phyloP scores from a whole-genome alignment of 2,888 invertebrate species.

The Onthophagus sagittarius region DNA sequence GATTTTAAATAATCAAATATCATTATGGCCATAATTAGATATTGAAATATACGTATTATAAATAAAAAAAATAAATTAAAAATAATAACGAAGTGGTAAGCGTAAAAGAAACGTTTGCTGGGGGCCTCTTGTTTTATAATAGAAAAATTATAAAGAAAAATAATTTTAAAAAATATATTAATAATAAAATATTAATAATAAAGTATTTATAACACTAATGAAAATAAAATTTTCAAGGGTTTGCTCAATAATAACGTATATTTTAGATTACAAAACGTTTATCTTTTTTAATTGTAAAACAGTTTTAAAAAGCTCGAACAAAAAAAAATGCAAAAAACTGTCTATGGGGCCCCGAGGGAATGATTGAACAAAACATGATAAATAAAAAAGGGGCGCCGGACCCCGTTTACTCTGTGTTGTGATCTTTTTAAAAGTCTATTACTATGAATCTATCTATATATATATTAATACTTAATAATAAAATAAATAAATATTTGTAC shows the following conservation, averaged over 20 bases:
- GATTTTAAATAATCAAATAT: constrained; percentile 47
- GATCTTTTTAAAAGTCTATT: constrained; percentile 53
- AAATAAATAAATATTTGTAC: constrained; percentile 47
- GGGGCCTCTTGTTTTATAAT: background rate
- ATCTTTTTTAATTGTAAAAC: constrained; percentile 1
- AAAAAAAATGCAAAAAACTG: constrained; percentile 5
- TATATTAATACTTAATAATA: constrained; percentile 40
- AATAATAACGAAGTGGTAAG: constrained; percentile 2
- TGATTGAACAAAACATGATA: constrained; percentile 34
- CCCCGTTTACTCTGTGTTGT: constrained; percentile 50
- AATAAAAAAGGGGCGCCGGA: constrained; percentile 20
- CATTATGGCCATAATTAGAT: constrained; percentile 45
- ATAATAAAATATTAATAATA: background rate
- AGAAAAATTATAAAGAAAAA: background rate
- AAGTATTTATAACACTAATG: background rate
- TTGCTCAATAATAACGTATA: constrained; percentile 11
- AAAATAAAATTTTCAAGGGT: constrained; percentile 3
- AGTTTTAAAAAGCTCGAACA: background rate
- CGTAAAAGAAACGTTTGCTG: background rate
- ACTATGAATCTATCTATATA: constrained; percentile 50
- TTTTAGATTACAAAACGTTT: constrained; percentile 7
- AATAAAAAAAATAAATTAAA: constrained; percentile 18
- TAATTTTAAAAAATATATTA: background rate
- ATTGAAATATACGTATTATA: constrained; percentile 35
- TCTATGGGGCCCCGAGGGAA: background rate